Percentiles rank a stretch among this genome's conserved stretches.
These are phyloP conservation scores for Drosophila affinis DNA, from an alignment of 2,888 invertebrate genomes.

Conservation along the genomic window DNA sequence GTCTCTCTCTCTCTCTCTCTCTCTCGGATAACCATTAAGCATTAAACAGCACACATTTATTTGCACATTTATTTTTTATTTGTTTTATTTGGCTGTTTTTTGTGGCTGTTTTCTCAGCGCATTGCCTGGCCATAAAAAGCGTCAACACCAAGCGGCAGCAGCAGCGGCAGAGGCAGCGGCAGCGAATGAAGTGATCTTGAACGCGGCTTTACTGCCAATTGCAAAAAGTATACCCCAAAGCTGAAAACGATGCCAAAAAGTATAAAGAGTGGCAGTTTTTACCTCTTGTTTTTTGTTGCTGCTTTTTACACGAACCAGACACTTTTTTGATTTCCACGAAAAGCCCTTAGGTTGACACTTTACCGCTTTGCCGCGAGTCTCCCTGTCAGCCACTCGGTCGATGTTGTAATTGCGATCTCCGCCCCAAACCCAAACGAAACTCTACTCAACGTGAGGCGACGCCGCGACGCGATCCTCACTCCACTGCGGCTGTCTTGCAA, in stretches of 20 bases:
- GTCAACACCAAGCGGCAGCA: constrained; percentile 20
- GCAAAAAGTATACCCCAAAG: constrained; percentile 38
- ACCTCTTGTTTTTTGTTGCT: constrained; percentile 19
- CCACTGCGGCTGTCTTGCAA: constrained; percentile 19
- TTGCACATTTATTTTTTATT: background rate
- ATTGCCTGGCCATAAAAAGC: constrained; percentile 29
- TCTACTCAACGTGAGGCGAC: background rate
- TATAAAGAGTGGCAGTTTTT: constrained; percentile 37
- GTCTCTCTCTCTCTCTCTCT: constrained; percentile 1
- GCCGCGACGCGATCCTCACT: constrained; percentile 16
- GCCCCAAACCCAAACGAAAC: background rate
- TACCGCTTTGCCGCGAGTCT: constrained; percentile 2
- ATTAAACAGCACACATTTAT: constrained; percentile 22
- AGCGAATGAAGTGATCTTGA: constrained; percentile 32
- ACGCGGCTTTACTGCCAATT: constrained; percentile 36
- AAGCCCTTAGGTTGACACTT: constrained; percentile 64
- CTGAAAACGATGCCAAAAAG: constrained; percentile 37
- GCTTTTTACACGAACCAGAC: constrained; percentile 14
- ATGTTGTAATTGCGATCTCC: constrained; percentile 46
- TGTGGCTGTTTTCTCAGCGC: constrained; percentile 31
- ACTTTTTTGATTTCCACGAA: constrained; percentile 43
- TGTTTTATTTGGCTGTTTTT: background rate
- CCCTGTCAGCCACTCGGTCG: background rate
- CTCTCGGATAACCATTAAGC: constrained; percentile 26
- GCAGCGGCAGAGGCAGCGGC: background rate